Percentiles rank a stretch among this genome's conserved stretches.
phyloP scores from a whole-genome alignment of 2,113 vertebrate species.

The Gymnorhina tibicen region DNA sequence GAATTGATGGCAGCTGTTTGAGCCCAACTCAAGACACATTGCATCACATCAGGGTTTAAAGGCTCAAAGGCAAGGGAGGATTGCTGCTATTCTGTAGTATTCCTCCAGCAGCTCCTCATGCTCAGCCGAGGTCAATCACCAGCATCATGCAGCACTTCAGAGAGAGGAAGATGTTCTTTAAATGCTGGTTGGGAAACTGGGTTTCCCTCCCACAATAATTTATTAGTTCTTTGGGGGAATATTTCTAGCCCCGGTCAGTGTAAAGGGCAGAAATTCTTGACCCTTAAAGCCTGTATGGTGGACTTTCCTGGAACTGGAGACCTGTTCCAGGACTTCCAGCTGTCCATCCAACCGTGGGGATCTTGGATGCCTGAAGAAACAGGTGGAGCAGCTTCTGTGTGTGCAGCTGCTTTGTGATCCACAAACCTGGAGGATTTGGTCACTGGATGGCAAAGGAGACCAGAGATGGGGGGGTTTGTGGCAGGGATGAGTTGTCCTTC shows the following conservation, averaged over 20 bases:
- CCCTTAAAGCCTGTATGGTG: not conserved
- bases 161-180: constrained; percentile 12
- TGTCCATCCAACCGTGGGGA: not conserved
- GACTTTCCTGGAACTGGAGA: not conserved
- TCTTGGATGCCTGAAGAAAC: not conserved
- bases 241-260: not conserved
- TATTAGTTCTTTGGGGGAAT: not conserved
- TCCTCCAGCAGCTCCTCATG: constrained; percentile 48
- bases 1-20: constrained; percentile 58
- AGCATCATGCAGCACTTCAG: constrained; percentile 33
- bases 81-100: constrained; percentile 40
- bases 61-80: constrained; percentile 48
- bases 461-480: not conserved
- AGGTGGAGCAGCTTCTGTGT: not conserved
- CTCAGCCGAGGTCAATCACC: constrained; percentile 44
- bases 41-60: constrained; percentile 50
- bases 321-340: not conserved
- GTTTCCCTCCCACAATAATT: constrained; percentile 2
- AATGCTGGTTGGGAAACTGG: not conserved
- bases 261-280: not conserved
- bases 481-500: not conserved
- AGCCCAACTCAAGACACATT: constrained; percentile 47
- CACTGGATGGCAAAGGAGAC: not conserved
- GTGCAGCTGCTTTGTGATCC: not conserved
- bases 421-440: not conserved